These are phyloP conservation scores for Pogona vitticeps DNA, from an alignment of 2,113 vertebrate species.

Conservation along the genomic window DNA sequence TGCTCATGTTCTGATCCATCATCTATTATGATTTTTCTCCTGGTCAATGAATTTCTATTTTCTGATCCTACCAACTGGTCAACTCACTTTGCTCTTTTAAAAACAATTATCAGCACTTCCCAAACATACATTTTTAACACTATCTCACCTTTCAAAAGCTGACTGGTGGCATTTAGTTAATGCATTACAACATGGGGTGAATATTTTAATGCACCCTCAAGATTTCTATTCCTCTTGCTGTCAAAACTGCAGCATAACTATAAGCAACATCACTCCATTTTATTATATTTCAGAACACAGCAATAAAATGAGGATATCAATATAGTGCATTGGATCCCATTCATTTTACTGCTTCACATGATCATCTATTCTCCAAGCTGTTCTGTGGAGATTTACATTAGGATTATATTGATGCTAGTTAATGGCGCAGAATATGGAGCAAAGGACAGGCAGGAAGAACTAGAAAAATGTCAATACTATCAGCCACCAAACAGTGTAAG, in stretches of 20 bases:
- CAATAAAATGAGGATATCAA: background rate
- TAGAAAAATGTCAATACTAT: no score
- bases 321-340: background rate
- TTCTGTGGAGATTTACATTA: no score
- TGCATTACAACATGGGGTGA: constrained; percentile 25
- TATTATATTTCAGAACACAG: constrained; percentile 26
- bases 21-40: background rate
- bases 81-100: background rate
- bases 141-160: constrained; percentile 3
- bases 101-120: background rate
- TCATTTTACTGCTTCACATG: background rate
- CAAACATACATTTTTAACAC: background rate
- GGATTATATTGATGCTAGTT: background rate
- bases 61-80: background rate
- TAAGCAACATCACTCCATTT: constrained; percentile 41
- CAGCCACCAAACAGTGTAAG: no score
- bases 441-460: background rate
- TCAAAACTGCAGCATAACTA: constrained; percentile 30
- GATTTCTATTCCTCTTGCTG: background rate
- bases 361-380: no score
- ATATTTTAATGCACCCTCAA: background rate
- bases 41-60: background rate
- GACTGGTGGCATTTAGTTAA: constrained; percentile 2
- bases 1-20: background rate
- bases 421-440: background rate